Base-by-base conservation (phyloP, 2,113 vertebrate species). In the Gasterosteus nipponicus region DNA sequence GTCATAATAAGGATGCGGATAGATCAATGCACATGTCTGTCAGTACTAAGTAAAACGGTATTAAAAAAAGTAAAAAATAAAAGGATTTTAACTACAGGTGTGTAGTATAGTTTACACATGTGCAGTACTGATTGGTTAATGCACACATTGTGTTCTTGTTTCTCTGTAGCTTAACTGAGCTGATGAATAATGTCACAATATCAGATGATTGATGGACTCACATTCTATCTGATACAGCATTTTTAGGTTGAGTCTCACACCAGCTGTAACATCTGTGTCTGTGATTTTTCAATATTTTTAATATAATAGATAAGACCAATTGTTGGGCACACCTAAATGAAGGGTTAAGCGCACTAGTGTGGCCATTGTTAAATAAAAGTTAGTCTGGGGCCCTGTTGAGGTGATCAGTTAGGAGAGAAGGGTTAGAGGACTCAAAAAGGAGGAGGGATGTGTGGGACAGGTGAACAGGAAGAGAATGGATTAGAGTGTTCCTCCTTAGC, bases 401-500 rank as follows among this genome's bases (percentile, higher is more conserved):
- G 22, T 26, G 22, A 26, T 26, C 22, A 26, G 22, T 26, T 26
- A 29, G 66, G 61, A 39, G 0, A 47, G n/a, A 29, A 33, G 39
- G 18, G 46, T 19, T 4, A 4, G 15, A 16, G 10, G 59, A 62
- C 0, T 12, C 71, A 54, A 59, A 10, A 73, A 47, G 41, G 38
- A 22, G 33, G 5, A 9, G 22, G 47, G 47, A 74, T 47, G 8
- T 53, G 35, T 51, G 31, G 51, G 33, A 19, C 14, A 5, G 42
- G 31, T 41, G 60, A 63, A 58, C 29, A 74, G 39, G 47, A 5
- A 33, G 39, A 18, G 18, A 54, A 47, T 59, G 59, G 47, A 62
- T 78, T 19, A 29, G 4, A 26, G 35, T 44, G 18, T 65, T 74
- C 69, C 19, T 77, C 31, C 31, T 5, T 2, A 59, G 68, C 19